phyloP scores from a whole-genome alignment of 2,113 vertebrate species.

The Psittacara wagleri region DNA sequence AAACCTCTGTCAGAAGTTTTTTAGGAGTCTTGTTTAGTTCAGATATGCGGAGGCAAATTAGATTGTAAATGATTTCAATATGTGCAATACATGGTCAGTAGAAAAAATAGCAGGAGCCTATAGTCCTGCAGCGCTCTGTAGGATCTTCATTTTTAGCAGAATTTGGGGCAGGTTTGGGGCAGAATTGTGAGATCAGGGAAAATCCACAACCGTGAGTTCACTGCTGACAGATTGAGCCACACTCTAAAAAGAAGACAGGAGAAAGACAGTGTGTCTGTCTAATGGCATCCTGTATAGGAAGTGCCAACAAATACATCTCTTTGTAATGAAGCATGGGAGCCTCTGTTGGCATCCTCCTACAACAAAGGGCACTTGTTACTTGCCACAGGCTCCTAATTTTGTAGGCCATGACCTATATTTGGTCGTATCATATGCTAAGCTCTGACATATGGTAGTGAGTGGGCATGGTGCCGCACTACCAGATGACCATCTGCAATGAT shows the following conservation, averaged over 20 bases:
- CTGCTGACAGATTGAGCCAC: neutral
- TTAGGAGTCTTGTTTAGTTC: neutral
- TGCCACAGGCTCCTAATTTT: neutral
- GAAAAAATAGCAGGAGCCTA: neutral
- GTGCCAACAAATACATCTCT: neutral
- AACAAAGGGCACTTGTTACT: neutral
- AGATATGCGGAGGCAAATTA: neutral
- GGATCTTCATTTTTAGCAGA: neutral
- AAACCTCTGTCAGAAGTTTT: neutral
- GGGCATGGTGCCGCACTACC: neutral
- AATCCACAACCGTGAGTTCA: neutral
- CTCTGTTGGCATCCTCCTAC: neutral
- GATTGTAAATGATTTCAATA: neutral
- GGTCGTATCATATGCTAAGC: neutral
- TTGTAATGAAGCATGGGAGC: neutral
- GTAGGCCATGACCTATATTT: slow-evolving; percentile 20
- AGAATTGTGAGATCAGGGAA: neutral
- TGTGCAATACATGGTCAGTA: neutral
- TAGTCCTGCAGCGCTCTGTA: neutral
- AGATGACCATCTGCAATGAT: neutral
- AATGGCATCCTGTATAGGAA: neutral
- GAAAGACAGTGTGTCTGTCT: neutral
- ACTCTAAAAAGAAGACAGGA: neutral
- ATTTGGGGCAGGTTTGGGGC: neutral
- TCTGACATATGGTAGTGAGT: neutral